phyloP scores from a whole-genome alignment of 2,888 invertebrate genomes.

The Busseola fusca region DNA sequence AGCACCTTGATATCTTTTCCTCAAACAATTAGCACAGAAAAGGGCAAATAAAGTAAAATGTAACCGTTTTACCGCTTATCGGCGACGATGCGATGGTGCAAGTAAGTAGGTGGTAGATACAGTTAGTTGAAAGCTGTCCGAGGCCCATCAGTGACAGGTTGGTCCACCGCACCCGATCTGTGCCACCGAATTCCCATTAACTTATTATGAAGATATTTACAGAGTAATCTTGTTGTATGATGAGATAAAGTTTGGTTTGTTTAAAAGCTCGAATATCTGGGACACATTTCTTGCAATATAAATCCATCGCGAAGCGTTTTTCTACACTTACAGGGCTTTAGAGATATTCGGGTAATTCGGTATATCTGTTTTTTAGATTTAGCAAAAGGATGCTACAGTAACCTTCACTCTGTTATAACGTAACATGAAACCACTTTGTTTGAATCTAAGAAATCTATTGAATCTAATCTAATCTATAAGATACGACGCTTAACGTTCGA shows the following conservation, averaged over 20 bases:
- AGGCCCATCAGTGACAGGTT: constrained; percentile 67
- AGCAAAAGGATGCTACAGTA: background rate
- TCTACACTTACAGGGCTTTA: background rate
- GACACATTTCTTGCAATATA: background rate
- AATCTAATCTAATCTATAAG: background rate
- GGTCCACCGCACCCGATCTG: constrained; percentile 56
- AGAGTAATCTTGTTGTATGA: constrained; percentile 5
- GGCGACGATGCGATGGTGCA: constrained; percentile 56
- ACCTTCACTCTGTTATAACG: background rate
- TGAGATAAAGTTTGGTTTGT: constrained; percentile 9
- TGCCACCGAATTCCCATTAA: constrained; percentile 52
- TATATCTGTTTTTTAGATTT: background rate
- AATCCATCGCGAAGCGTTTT: background rate
- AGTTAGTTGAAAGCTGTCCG: constrained; percentile 74
- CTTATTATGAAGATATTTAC: constrained; percentile 43
- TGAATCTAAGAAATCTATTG: background rate
- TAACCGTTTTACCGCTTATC: constrained; percentile 67
- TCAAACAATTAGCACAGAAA: constrained; percentile 57
- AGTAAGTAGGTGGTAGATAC: constrained; percentile 70
- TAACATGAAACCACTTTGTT: background rate
- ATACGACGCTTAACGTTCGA: background rate
- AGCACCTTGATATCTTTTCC: background rate
- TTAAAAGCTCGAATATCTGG: constrained; percentile 13
- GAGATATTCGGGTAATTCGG: background rate
- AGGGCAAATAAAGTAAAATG: constrained; percentile 69